These are phyloP conservation scores for Amblyteles armatorius DNA, from an alignment of 2,888 invertebrate genomes.

Conservation along the genomic window DNA sequence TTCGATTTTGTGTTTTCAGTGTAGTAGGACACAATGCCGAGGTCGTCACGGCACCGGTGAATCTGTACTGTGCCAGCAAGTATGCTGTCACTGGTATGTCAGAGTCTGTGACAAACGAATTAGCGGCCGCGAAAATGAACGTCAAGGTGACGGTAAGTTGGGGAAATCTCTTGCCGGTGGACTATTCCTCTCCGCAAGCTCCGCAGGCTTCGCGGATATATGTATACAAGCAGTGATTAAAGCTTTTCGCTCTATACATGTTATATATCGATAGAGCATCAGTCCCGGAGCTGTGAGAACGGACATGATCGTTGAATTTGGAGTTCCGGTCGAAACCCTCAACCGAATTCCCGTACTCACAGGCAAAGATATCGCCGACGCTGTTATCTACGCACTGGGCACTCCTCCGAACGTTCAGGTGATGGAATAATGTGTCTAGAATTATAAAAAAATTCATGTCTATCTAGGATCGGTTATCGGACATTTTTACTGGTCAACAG, in stretches of 20 bases:
- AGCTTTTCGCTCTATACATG: not conserved
- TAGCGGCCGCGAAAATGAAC: conserved; percentile 79
- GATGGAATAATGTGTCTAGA: not conserved
- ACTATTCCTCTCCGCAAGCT: too few relatives aligned
- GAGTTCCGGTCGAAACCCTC: conserved; percentile 38
- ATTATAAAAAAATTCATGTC: not conserved
- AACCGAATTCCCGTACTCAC: conserved; percentile 65
- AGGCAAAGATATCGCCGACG: conserved; percentile 72
- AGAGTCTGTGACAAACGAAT: conserved; percentile 85
- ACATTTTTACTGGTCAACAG: conserved; percentile 54
- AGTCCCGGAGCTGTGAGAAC: conserved; percentile 81
- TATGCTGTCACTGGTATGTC: conserved; percentile 85
- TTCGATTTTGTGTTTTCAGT: conserved; percentile 66
- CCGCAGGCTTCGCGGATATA: too few relatives aligned
- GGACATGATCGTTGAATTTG: conserved; percentile 72
- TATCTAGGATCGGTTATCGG: not conserved
- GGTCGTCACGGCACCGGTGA: conserved; percentile 72
- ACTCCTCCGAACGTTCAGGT: conserved; percentile 77
- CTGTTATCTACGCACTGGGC: conserved; percentile 72
- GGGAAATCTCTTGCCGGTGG: not conserved
- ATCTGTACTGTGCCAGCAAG: conserved; percentile 86
- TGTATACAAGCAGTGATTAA: too few relatives aligned
- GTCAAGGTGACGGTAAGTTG: conserved; percentile 83
- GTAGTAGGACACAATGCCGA: conserved; percentile 77
- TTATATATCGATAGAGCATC: conserved; percentile 76